Evolutionary conservation across 2,113 vertebrate species (phyloP).

Genomic region (Grammomys dolichurus): DNA sequence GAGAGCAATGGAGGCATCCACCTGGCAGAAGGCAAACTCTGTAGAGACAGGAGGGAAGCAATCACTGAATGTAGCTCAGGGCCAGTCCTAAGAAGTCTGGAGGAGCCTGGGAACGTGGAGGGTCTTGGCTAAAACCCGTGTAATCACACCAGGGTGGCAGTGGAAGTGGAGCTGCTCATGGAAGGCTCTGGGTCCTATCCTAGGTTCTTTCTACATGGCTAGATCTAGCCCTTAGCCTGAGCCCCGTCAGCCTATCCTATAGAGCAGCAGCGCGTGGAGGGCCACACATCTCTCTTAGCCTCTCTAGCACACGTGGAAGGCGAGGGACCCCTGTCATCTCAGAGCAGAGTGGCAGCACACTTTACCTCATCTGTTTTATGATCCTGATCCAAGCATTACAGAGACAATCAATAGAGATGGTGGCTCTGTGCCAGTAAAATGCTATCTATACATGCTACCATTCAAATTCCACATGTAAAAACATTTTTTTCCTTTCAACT

Average conservation of each 20-base stretch:
- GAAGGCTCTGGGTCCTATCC: background rate
- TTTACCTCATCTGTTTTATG: slow-evolving; percentile 5
- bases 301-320: background rate
- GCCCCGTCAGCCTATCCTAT: no score
- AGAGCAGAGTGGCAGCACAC: background rate
- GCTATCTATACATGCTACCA: background rate
- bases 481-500: background rate
- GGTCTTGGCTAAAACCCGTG: background rate
- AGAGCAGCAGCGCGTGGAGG: background rate
- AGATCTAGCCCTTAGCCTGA: background rate
- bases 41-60: background rate
- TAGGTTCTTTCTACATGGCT: background rate
- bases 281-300: background rate
- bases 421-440: slow-evolving; percentile 30
- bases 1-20: slow-evolving; percentile 92
- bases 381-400: background rate
- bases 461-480: background rate
- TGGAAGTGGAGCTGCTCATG: background rate
- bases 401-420: background rate
- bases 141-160: background rate
- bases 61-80: background rate
- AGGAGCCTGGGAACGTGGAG: background rate
- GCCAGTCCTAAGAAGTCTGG: background rate
- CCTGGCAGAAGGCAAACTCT: slow-evolving; percentile 88
- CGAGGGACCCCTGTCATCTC: background rate